phyloP scores from a whole-genome alignment of 2,888 invertebrate species.

The Tineola bisselliella region DNA sequence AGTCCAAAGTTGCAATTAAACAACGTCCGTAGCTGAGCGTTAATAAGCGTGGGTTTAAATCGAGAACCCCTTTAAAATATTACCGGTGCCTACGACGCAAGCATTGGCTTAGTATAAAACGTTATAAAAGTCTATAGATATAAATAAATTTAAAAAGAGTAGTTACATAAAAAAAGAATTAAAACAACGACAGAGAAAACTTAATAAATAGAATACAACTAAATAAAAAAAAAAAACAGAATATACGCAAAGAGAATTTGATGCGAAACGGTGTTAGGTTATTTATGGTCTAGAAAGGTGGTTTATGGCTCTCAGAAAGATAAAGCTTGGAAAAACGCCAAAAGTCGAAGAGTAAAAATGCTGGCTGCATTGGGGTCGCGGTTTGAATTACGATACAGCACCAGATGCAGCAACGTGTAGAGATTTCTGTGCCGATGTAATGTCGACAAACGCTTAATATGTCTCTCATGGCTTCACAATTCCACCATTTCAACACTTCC shows the following conservation, averaged over 20 bases:
- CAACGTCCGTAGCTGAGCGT: no score
- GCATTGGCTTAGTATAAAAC: no score
- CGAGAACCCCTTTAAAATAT: no score
- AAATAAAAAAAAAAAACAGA: background rate
- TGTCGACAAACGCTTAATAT: background rate
- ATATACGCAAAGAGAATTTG: constrained; percentile 30
- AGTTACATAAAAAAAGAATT: no score
- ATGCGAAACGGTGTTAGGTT: constrained; percentile 33
- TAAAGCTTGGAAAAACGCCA: constrained; percentile 47
- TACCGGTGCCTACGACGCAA: no score
- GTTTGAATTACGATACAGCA: constrained; percentile 36
- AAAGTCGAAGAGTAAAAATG: constrained; percentile 29
- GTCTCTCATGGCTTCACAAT: no score
- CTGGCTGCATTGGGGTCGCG: constrained; percentile 31
- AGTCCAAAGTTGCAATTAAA: no score
- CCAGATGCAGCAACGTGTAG: constrained; percentile 9
- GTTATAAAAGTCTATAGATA: no score
- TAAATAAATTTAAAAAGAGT: no score
- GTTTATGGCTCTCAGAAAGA: constrained; percentile 27
- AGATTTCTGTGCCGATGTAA: background rate
- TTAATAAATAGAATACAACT: background rate
- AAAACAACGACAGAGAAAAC: background rate
- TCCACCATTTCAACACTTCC: no score
- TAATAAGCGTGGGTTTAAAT: no score
- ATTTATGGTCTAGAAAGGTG: constrained; percentile 32